Evolutionary conservation across 2,888 invertebrate genomes (phyloP), one percentile per base, ranked within the genome.

Genomic region (Diarsia mendica): DNA sequence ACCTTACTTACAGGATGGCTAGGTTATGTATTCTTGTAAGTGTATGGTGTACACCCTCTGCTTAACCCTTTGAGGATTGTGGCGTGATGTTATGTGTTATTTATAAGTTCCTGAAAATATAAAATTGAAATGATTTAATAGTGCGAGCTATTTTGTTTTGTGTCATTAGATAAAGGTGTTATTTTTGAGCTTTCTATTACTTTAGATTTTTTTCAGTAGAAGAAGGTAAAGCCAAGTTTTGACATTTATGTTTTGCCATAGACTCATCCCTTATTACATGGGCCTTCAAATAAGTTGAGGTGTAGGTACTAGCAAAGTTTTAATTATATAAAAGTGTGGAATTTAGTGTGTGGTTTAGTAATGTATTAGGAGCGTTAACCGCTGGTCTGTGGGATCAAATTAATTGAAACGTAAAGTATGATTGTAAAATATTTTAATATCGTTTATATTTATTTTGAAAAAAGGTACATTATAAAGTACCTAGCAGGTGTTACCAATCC

Each of bases 361-460:
- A 3, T 65, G 48, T 65, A n/a, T n/a, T n/a, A n/a, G n/a, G n/a
- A n/a, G n/a, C n/a, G n/a, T n/a, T n/a, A n/a, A n/a, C n/a, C n/a
- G n/a, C n/a, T n/a, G n/a, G n/a, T n/a, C n/a, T n/a, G n/a, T n/a
- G n/a, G n/a, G n/a, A n/a, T n/a, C n/a, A n/a, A 76, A 53, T 28
- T 0, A 39, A 67, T 48, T n/a, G 13, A 78, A 63, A 80, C 75
- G 2, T 0, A 55, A 48, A 44, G 20, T 15, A 0, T 53, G 49
- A 28, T 33, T 79, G 64, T 75, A 58, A 66, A 66, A 49, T 67
- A 51, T 63, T 68, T 80, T 76, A 68, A 33, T 81, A 60, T 49
- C n/a, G 46, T 65, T 46, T 55, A 28, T n/a, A 65, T 53, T 9
- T 53, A 28, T 20, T 3, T 78, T 51, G 61, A 55, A 71, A 64